Evolutionary conservation across 2,888 invertebrate species (phyloP).

Genomic region (Erebia aethiops): DNA sequence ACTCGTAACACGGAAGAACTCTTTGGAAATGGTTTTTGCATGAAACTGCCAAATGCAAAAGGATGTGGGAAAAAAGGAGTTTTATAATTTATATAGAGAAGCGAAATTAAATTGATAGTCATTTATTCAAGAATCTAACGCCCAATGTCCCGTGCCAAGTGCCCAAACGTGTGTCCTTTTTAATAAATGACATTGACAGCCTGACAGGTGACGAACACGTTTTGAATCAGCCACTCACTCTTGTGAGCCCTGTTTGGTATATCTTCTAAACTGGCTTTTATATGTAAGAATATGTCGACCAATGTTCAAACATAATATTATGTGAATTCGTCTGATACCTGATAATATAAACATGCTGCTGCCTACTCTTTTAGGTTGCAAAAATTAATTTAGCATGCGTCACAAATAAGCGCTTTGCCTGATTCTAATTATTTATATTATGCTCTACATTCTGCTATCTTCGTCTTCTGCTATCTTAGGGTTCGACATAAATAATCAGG

Average conservation of each 20-base stretch:
- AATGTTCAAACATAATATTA: background rate
- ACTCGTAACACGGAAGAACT: no score
- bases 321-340: background rate
- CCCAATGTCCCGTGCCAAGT: background rate
- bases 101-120: background rate
- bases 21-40: background rate
- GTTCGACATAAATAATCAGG: no score
- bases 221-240: background rate
- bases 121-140: background rate
- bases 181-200: slow-evolving; percentile 1
- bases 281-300: background rate
- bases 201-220: slow-evolving; percentile 4
- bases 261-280: background rate
- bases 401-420: no score
- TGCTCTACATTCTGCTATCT: no score
- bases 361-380: no score
- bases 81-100: background rate
- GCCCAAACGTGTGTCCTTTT: background rate
- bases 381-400: no score
- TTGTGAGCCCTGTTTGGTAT: background rate
- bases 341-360: no score
- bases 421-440: no score
- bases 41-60: background rate
- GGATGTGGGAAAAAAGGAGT: background rate
- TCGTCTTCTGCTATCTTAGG: no score